Base-by-base conservation (phyloP, 2,888 invertebrate genomes). In the Meta bourneti region DNA sequence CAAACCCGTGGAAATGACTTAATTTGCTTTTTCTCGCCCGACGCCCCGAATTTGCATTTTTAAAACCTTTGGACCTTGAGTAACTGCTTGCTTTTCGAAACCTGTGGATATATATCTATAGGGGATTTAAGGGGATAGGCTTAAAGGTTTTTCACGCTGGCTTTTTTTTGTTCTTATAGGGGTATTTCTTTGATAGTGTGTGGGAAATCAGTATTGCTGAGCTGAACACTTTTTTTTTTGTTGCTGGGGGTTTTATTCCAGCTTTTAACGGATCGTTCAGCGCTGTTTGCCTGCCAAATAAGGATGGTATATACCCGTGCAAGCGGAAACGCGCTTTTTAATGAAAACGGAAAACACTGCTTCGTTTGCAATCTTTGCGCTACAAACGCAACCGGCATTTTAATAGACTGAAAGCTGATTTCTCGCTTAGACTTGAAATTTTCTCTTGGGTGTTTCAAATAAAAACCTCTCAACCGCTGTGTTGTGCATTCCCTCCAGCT, bases 1-100 rank as follows among this genome's bases (percentile, higher is more conserved):
- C 91, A 91, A 91, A 91, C 91, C 91, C 82, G 71, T 79, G 87
- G 75, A 91, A 91, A 91, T 91, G 91, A 91, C 91, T 91, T 91
- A 91, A 91, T 91, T 91, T 91, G 91, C 86, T 91, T 91, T 91
- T 83, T 87, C 91, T 61, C 83, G 74, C 91, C 79, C 82, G 71
- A 81, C 78, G 83, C 61, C 80, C 49, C 82, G 79, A 82, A 91
- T 91, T 91, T 91, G 91, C 91, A 91, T 91, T 91, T 91, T 91
- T 91, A 91, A 61, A 91, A 91, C 91, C 91, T 91, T 91, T 88
- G 82, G 87, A 87, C 91, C 72, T 91, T 87, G 80, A 87, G 91
- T 91, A 91, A 91, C 91, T 91, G 91, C 90, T 91, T 91, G 90
- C 90, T 86, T 91, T 82, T 75, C 74, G 75, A 81, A 87, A 91